phyloP scores from a whole-genome alignment of 2,113 vertebrate species.

The Protomyctophum bolini region DNA sequence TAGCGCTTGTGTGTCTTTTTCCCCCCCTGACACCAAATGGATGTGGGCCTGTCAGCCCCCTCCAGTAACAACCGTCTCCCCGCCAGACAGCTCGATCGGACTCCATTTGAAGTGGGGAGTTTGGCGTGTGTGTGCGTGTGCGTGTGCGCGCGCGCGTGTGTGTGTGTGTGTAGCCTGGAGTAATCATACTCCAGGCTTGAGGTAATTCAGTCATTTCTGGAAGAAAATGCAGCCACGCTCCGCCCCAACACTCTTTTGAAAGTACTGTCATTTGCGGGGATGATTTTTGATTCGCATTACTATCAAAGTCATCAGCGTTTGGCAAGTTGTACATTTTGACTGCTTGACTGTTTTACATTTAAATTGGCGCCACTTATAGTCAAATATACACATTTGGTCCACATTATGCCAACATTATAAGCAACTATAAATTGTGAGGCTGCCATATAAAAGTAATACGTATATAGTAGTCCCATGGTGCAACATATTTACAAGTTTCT shows the following conservation, averaged over 20 bases:
- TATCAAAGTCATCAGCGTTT: neutral
- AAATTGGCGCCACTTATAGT: no score
- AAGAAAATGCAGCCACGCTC: no score
- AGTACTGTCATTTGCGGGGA: slow-evolving; percentile 18
- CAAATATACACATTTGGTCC: no score
- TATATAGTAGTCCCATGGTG: no score
- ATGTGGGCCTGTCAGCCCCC: slow-evolving; percentile 44
- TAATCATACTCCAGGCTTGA: no score
- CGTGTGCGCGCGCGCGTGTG: neutral
- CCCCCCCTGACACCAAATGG: slow-evolving; percentile 51
- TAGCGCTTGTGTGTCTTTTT: slow-evolving; percentile 55
- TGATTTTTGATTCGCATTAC: slow-evolving; percentile 27
- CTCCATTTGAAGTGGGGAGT: slow-evolving; percentile 13
- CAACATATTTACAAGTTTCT: no score
- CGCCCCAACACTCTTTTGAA: slow-evolving; percentile 3
- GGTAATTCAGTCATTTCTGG: no score
- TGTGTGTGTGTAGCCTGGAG: no score
- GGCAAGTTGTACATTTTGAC: neutral
- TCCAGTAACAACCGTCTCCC: slow-evolving; percentile 39
- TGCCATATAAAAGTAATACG: no score
- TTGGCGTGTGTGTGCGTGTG: slow-evolving; percentile 11
- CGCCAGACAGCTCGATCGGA: slow-evolving; percentile 44
- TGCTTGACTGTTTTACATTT: no score
- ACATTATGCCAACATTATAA: no score
- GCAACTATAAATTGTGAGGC: no score